Conservation (phyloP, 2,888 invertebrate genomes). For the Drosophila meridionalis region DNA sequence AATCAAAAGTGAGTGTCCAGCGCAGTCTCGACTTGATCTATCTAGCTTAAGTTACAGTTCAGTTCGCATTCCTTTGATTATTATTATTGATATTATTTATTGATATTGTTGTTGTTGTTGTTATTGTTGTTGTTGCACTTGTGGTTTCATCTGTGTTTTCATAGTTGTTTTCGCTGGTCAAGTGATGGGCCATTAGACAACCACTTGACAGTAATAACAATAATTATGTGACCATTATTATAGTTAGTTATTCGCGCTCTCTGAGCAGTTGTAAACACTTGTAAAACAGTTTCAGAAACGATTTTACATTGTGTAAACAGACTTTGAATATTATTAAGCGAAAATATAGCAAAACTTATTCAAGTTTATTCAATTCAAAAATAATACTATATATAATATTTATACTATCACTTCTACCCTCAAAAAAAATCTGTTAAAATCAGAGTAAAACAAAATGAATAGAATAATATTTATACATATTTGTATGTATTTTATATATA, state of each 20-base stretch:
- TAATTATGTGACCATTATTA: constrained; percentile 10
- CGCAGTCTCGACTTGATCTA: constrained; percentile 18
- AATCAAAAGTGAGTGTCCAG: constrained; percentile 74
- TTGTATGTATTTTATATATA: neutral
- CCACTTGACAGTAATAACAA: constrained; percentile 26
- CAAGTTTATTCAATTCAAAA: neutral
- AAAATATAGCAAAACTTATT: neutral
- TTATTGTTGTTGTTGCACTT: constrained; percentile 17
- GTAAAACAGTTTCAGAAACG: constrained; percentile 7
- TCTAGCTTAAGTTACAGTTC: constrained; percentile 26
- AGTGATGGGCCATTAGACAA: constrained; percentile 39
- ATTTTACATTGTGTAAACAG: constrained; percentile 4
- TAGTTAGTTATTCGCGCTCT: constrained; percentile 4
- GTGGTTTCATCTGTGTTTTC: constrained; percentile 37
- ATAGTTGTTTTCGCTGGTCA: constrained; percentile 47
- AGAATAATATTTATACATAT: no score
- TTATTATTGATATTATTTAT: neutral
- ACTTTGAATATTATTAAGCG: neutral
- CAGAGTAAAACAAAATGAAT: no score
- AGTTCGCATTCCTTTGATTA: neutral
- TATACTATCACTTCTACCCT: no score
- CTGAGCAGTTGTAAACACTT: neutral
- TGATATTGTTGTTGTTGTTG: constrained; percentile 14
- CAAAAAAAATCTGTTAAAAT: no score
- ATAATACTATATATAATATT: neutral